A percentile compares a stretch with the other conserved stretches of the same genome.
Conservation (phyloP, 2,888 invertebrate species). For the Volucella inflata region DNA sequence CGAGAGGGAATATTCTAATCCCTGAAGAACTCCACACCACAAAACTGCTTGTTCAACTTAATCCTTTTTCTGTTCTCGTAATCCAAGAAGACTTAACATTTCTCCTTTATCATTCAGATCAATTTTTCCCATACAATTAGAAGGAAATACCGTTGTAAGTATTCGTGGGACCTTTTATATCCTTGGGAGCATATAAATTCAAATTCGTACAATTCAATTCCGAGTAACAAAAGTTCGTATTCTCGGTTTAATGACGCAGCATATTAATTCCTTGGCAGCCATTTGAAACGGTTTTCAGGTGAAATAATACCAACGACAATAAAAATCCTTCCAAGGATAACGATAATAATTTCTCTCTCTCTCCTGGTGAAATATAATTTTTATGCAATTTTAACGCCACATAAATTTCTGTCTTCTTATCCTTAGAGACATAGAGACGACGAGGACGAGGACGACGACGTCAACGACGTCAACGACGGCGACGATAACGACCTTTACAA, state of each 20-base stretch:
- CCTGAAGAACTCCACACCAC: too few species aligned
- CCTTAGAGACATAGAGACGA: not conserved
- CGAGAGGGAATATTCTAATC: too few species aligned
- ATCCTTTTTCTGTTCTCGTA: too few species aligned
- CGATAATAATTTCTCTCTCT: slow-evolving; percentile 12
- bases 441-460: too few species aligned
- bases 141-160: too few species aligned
- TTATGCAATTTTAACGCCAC: slow-evolving; percentile 40
- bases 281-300: slow-evolving; percentile 8
- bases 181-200: not conserved
- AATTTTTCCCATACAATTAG: not conserved
- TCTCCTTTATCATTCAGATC: too few species aligned
- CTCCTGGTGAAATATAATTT: slow-evolving; percentile 25
- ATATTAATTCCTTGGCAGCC: not conserved
- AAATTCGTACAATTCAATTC: slow-evolving; percentile 4
- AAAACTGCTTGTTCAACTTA: too few species aligned
- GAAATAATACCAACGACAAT: slow-evolving; percentile 14
- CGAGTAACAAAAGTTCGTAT: not conserved
- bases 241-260: not conserved
- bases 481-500: too few species aligned
- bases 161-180: not conserved
- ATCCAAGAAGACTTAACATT: too few species aligned
- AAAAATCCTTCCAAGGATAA: slow-evolving; percentile 16
- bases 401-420: slow-evolving; percentile 30
- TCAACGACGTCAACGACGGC: too few species aligned